Evolutionary conservation across 2,113 vertebrate species (phyloP), one percentile per base, ranked within the genome.

Genomic region (Vulpes ferrilata): DNA sequence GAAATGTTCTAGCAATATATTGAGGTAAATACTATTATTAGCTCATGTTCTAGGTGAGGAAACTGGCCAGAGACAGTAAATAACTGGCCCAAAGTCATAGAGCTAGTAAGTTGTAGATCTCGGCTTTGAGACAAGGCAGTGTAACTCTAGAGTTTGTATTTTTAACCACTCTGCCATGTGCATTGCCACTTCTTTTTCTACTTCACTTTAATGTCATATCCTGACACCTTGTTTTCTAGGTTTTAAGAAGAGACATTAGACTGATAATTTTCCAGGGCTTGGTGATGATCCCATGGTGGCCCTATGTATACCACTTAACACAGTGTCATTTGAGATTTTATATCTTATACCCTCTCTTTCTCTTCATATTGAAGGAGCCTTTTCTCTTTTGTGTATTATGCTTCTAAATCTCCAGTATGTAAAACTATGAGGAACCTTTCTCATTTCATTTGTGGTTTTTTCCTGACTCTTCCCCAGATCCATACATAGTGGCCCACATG

Each of bases 401-500:
- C 65, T 87, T 35, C 22, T 89, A 57, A 57, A 25, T 80, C n/a
- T 89, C 22, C 15, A 30, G n/a, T 64, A 74, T 60, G 2, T 86
- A 67, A 90, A 92, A 62, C 32, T 87, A 30, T 30, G 12, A 85
- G 32, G 71, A 78, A 90, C 27, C 3, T 11, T 76, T 88, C 80
- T 79, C 25, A 93, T 79, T 94, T 92, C 86, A n/a, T n/a, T 96
- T 76, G 38, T 78, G 38, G 60, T 93, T 78, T 51, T 74, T 64
- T 60, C 71, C 48, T n/a, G 53, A 95, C 27, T 93, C 35, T 93
- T 93, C 59, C 51, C 71, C 23, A 84, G 20, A 94, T 55, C 35
- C 83, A 23, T 57, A 84, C 57, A 65, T 67, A 59, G 88, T 76
- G 51, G 57, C 65, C 30, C n/a, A 82, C 11, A 2, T 88, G 64